Evolutionary conservation across 1,140 invertebrate genomes (phyloP).

Genomic region (Drepana arcuata): DNA sequence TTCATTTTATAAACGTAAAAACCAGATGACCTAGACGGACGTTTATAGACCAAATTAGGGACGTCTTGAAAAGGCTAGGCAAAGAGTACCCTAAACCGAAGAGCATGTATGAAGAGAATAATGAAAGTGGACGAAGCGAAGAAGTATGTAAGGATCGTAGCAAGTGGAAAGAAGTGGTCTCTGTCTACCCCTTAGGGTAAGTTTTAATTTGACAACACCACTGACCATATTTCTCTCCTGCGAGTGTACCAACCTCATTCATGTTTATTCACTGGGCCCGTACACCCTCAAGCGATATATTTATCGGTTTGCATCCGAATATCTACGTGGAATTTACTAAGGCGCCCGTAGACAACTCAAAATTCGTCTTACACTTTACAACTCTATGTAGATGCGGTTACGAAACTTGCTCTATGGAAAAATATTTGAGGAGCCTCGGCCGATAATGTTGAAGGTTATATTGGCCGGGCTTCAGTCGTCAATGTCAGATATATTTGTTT

Average conservation of each 20-base stretch:
- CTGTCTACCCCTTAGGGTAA: no score
- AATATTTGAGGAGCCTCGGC: conserved; percentile 1
- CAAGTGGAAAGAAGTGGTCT: no score
- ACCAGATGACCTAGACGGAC: not conserved
- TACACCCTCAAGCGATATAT: conserved; percentile 43
- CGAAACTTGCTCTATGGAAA: no score
- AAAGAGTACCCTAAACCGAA: no score
- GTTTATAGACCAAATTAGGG: no score
- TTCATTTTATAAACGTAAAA: conserved; percentile 1
- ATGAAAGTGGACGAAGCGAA: no score
- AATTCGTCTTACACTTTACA: conserved; percentile 54
- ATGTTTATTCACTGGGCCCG: conserved; percentile 48
- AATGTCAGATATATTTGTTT: no score
- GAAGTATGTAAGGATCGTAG: no score
- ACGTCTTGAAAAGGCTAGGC: no score
- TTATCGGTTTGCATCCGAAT: conserved; percentile 50
- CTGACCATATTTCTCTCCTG: conserved; percentile 9
- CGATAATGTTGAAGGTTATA: not conserved
- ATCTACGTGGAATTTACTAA: conserved; percentile 40
- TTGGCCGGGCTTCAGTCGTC: no score
- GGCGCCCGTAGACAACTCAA: conserved; percentile 26
- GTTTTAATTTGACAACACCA: no score
- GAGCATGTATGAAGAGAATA: no score
- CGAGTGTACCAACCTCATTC: conserved; percentile 27
- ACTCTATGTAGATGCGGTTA: conserved; percentile 33